Base-by-base conservation (phyloP, 2,113 vertebrate genomes). In the Brevimyrus niger region DNA sequence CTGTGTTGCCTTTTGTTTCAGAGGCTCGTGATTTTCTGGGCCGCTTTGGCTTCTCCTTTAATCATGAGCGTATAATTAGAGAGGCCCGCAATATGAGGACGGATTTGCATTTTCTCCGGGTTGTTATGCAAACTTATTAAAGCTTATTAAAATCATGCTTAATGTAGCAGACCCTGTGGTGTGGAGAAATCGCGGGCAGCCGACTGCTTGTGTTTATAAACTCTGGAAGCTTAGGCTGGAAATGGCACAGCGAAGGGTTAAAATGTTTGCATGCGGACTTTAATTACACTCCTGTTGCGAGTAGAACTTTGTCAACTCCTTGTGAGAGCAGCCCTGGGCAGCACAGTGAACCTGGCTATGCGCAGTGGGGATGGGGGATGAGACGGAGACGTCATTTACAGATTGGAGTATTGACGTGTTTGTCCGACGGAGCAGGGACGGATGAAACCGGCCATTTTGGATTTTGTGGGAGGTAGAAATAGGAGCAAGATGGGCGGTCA, bases 111-210 rank as follows among this genome's bases (percentile, higher is more conserved):
- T 92, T 92, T 91, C 90, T 92, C 91, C 35, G 91, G 91, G 91
- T 94, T 94, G 91, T 93, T 94, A 92, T 95, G 93, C 94, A 94
- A 94, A 94, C 93, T 92, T 95, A 94, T 94, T 94, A 94, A 92
- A 93, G 89, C 86, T 6, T 92, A 94, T 95, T 95, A 94, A 93
- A 94, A 94, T 94, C 92, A 93, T 91, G 89, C 90, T 90, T 94
- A 93, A 93, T 94, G 93, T 73, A 88, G 91, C 91, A 89, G 89
- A 90, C 90, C 92, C 93, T 92, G 92, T 47, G 89, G 53, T 89
- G 92, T 92, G 89, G 46, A 82, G 48, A 53, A 91, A 89, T 91
- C 90, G n/a, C 31, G 88, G 83, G 91, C 89, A 90, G 89, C 91
- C 91, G 86, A 89, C 80, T 90, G 88, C 84, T 86, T 88, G 86